Conservation (phyloP, 1,140 invertebrate genomes). For the Drosophila seguyi region DNA sequence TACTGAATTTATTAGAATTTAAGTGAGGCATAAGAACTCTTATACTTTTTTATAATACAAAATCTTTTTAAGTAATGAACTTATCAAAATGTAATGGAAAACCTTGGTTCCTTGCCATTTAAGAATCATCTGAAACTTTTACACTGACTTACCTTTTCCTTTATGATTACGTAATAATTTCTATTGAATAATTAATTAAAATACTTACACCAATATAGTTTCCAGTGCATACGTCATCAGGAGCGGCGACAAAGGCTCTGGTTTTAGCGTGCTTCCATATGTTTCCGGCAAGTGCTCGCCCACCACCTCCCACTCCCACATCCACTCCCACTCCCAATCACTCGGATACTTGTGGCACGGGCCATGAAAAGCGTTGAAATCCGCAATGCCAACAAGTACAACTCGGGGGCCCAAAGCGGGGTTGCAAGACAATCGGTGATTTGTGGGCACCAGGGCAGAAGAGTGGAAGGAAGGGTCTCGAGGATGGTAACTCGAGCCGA, state of each 20-base stretch:
- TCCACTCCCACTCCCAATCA: background rate
- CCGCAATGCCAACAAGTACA: slow-evolving; percentile 73
- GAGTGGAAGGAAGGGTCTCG: slow-evolving; percentile 15
- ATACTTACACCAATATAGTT: background rate
- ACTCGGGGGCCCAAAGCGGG: slow-evolving; percentile 17
- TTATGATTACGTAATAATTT: too few species aligned
- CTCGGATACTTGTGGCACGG: slow-evolving; percentile 25
- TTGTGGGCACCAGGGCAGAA: slow-evolving; percentile 12
- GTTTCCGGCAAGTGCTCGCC: slow-evolving; percentile 79
- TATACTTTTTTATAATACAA: too few species aligned
- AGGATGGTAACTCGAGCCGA: slow-evolving; percentile 53
- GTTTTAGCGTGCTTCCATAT: slow-evolving; percentile 81
- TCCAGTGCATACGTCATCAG: slow-evolving; percentile 21
- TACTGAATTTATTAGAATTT: too few species aligned
- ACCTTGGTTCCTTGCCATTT: too few species aligned
- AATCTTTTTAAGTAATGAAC: too few species aligned
- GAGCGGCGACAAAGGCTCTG: slow-evolving; percentile 57
- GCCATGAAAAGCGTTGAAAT: slow-evolving; percentile 79
- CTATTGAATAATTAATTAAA: background rate
- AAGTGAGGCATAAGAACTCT: too few species aligned
- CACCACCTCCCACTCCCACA: slow-evolving; percentile 8
- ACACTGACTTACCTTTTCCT: too few species aligned
- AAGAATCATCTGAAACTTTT: too few species aligned
- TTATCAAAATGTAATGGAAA: too few species aligned
- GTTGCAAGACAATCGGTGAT: slow-evolving; percentile 46